These are phyloP conservation scores for Sinosuthora webbiana DNA, from an alignment of 2,113 vertebrate genomes.

Conservation along the genomic window DNA sequence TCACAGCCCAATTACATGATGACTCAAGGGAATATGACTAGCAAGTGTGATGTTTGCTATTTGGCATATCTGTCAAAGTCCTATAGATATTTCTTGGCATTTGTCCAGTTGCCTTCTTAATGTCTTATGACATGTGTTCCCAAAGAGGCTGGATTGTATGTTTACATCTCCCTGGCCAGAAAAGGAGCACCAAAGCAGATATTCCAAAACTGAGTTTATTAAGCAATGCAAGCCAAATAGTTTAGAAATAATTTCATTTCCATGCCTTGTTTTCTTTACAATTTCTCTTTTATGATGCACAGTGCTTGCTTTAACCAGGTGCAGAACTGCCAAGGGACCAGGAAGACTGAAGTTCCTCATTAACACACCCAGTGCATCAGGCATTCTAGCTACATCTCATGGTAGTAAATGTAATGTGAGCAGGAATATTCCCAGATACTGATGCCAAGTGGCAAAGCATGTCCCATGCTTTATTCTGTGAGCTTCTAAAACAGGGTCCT, in stretches of 20 bases:
- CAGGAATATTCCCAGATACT: not conserved
- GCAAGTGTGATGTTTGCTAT: not conserved
- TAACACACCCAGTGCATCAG: not conserved
- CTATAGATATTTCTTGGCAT: constrained; percentile 14
- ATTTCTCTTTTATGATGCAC: not conserved
- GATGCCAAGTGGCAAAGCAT: constrained; percentile 14
- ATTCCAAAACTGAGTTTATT: not conserved
- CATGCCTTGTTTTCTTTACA: not conserved
- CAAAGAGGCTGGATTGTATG: not conserved
- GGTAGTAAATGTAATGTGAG: not conserved
- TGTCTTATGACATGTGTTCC: constrained; percentile 1
- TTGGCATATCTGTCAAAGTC: constrained; percentile 24
- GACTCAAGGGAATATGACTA: not conserved
- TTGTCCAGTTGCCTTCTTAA: constrained; percentile 2
- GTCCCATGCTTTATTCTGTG: not conserved
- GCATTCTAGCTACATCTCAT: not conserved
- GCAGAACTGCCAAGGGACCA: not conserved
- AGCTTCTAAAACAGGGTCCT: not conserved
- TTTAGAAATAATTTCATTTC: constrained; percentile 5
- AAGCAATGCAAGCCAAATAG: not conserved
- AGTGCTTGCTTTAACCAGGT: not conserved
- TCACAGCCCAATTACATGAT: constrained; percentile 1
- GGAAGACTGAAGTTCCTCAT: not conserved
- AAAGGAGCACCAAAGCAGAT: constrained; percentile 16
- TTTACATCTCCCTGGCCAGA: not conserved